Evolutionary conservation across 2,113 vertebrate genomes (phyloP), one percentile per base, ranked within the genome.

Genomic region (Cricetomys ansorgei): DNA sequence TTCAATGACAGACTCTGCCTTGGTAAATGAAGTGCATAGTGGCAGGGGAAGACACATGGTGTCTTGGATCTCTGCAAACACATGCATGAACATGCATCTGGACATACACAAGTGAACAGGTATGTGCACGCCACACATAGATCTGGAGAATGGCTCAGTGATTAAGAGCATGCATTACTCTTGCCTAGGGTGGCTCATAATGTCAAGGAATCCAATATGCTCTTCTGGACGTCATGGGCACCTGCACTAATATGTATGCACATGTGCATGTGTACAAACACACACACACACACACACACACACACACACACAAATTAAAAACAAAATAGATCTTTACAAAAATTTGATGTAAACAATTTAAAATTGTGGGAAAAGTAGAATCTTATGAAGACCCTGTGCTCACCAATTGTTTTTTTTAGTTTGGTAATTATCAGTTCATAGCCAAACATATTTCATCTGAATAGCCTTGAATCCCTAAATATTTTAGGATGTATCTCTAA

Each of bases 381-480:
- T 70, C 88, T 88, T 55, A 55, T 76, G 91, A 69, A 40, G n/a
- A 81, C 76, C 21, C 34, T 43, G 34, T 55, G 79, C 3, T 10
- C 34, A 64, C 55, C 55, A 45, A 64, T 16, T 40, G n/a, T 13
- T 75, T 40, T 89, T 89, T 37, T 77, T 77, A 88, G 59, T 15
- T 93, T 37, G 70, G 45, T 15, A 65, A 0, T 67, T 21, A 85
- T 62, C 34, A 84, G 83, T 37, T 92, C 72, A 89, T 16, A 73
- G 13, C 16, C 75, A 95, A 86, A 94, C 15, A 69, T 0, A 31
- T 27, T 89, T 97, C n/a, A 95, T 45, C 31, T 64, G 94, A 88
- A 31, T 89, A 86, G 16, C 6, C 65, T 53, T 90, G 94, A 94
- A 83, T 57, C 5, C 23, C 48, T 53, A 83, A 53, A 72, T 80